Conservation (phyloP, 2,888 invertebrate species). For the Geotrupes spiniger region DNA sequence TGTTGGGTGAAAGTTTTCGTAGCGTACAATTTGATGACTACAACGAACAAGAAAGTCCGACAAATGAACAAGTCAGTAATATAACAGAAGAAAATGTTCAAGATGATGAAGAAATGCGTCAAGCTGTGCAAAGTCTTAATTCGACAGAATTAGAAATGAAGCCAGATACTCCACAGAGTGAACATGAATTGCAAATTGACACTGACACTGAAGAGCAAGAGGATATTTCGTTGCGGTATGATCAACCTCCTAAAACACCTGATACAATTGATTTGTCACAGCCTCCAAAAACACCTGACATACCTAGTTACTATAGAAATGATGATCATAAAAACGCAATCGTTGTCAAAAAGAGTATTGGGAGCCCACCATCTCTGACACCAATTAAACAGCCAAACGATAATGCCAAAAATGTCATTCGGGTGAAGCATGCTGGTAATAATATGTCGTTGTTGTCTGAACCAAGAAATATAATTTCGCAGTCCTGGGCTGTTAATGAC, state of each 20-base stretch:
- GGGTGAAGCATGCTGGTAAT: constrained; percentile 2
- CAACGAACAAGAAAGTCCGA: constrained; percentile 53
- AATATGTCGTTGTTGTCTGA: constrained; percentile 12
- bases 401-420: constrained; percentile 10
- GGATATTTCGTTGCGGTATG: constrained; percentile 52
- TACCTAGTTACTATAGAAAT: constrained; percentile 54
- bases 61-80: constrained; percentile 52
- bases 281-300: constrained; percentile 57
- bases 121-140: constrained; percentile 77
- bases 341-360: constrained; percentile 34
- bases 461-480: constrained; percentile 21
- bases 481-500: constrained; percentile 17
- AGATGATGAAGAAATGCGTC: constrained; percentile 80
- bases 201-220: constrained; percentile 79
- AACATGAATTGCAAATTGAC: constrained; percentile 79
- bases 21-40: constrained; percentile 60
- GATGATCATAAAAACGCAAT: constrained; percentile 35
- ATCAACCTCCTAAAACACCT: constrained; percentile 51
- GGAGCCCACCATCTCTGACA: constrained; percentile 46
- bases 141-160: constrained; percentile 68
- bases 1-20: constrained; percentile 83
- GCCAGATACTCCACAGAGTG: constrained; percentile 82
- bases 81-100: constrained; percentile 74
- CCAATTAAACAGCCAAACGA: constrained; percentile 38
- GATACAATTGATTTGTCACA: constrained; percentile 53